Percentiles rank a stretch among this genome's conserved stretches.
Conservation (phyloP, 2,113 vertebrate species). For the Octodon degus region DNA sequence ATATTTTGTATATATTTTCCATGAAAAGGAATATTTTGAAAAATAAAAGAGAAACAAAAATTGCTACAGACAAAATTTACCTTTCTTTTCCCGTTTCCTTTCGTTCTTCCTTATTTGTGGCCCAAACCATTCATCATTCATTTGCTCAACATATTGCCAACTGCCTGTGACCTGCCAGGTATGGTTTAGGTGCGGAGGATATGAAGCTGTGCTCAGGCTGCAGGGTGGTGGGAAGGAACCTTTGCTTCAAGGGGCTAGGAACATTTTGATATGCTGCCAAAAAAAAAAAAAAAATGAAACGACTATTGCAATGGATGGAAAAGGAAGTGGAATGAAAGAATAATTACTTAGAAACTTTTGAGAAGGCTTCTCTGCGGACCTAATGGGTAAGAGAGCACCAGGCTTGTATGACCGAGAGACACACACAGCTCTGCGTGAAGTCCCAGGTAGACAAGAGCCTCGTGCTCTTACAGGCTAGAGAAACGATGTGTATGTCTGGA, state of each 20-base stretch:
- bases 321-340: slow-evolving; percentile 14
- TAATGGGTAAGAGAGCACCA: neutral
- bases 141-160: neutral
- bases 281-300: slow-evolving; percentile 46
- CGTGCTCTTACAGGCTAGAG: neutral
- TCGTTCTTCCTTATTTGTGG: neutral
- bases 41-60: slow-evolving; percentile 44
- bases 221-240: too few species aligned
- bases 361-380: neutral
- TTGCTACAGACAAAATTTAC: slow-evolving; percentile 8
- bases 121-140: neutral
- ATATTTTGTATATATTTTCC: slow-evolving; percentile 8
- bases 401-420: neutral
- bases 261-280: neutral
- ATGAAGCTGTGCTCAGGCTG: neutral
- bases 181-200: neutral
- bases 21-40: slow-evolving; percentile 21
- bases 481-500: neutral
- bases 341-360: neutral
- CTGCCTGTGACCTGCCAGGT: neutral
- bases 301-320: neutral
- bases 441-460: neutral
- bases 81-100: slow-evolving; percentile 1
- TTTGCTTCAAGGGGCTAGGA: neutral
- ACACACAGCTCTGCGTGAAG: neutral